Evolutionary conservation across 2,888 invertebrate genomes (phyloP).

Genomic region (Mystacides longicornis): DNA sequence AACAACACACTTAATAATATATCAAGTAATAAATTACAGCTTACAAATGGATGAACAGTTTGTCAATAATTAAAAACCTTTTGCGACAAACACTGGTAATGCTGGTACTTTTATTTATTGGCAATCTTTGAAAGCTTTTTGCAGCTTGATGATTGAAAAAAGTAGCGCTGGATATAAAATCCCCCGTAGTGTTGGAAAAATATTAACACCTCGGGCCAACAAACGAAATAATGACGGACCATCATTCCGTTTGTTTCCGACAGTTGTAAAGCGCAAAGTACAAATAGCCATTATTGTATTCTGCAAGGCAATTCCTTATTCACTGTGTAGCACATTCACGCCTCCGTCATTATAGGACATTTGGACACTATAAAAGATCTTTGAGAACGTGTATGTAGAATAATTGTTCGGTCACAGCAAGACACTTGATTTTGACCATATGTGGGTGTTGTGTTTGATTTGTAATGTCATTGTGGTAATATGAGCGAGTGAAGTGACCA

Average conservation of each 20-base stretch:
- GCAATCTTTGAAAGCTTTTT: conserved; percentile 17
- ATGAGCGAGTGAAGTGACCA: conserved; percentile 12
- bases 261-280: background rate
- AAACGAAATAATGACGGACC: conserved; percentile 3
- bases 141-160: background rate
- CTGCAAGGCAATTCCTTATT: background rate
- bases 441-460: conserved; percentile 26
- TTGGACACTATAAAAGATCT: conserved; percentile 12
- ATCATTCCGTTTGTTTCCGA: conserved; percentile 17
- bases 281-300: background rate
- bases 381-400: conserved; percentile 17
- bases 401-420: conserved; percentile 25
- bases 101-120: too few species aligned
- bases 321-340: conserved; percentile 18
- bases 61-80: conserved; percentile 1
- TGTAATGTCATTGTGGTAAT: conserved; percentile 18
- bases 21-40: background rate
- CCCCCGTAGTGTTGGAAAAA: conserved; percentile 17
- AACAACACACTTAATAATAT: too few species aligned
- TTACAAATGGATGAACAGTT: too few species aligned
- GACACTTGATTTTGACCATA: conserved; percentile 24
- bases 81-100: background rate
- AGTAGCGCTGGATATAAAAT: too few species aligned
- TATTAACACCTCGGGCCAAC: conserved; percentile 19
- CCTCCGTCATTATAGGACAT: conserved; percentile 16